Evolutionary conservation across 2,113 vertebrate genomes (phyloP).

Genomic region (Balaeniceps rex): DNA sequence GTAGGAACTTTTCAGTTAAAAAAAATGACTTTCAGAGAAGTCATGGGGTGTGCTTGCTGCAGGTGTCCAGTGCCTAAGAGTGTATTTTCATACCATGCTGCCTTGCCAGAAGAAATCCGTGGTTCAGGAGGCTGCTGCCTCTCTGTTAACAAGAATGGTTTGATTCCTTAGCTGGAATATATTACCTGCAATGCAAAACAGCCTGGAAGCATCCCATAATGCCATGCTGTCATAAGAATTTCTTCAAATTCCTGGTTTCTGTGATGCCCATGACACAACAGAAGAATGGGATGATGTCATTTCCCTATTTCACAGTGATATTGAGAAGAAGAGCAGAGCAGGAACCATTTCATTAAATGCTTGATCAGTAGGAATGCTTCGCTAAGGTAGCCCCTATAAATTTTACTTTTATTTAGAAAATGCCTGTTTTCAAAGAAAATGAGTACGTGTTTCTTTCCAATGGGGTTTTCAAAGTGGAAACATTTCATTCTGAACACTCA

Average conservation of each 20-base stretch:
- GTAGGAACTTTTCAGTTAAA: background rate
- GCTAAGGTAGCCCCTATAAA: background rate
- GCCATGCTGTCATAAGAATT: background rate
- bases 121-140: background rate
- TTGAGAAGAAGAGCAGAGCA: background rate
- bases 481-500: background rate
- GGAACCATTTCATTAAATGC: background rate
- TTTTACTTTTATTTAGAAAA: background rate
- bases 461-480: background rate
- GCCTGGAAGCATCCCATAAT: background rate
- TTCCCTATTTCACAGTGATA: background rate
- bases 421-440: background rate
- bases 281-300: background rate
- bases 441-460: background rate
- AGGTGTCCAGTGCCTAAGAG: background rate
- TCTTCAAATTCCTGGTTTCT: background rate
- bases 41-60: too few relatives aligned
- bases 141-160: background rate
- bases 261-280: background rate
- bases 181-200: background rate
- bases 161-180: background rate
- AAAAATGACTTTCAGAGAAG: background rate
- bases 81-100: background rate
- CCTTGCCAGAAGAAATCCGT: background rate
- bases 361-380: background rate